Evolutionary conservation across 2,113 vertebrate genomes (phyloP).

Genomic region (Brachypodius melanocephalos): DNA sequence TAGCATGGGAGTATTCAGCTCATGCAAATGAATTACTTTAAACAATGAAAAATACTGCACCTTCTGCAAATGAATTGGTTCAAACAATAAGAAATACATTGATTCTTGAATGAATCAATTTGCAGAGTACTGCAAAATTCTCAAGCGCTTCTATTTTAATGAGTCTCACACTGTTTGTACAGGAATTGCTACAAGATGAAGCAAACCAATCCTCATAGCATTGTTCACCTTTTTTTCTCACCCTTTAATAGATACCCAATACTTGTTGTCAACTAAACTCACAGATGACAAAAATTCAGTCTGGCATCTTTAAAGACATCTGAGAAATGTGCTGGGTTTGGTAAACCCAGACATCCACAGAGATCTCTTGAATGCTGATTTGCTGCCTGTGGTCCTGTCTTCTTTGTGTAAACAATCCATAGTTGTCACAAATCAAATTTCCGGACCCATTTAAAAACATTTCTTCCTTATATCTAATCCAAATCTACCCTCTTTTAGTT

Average conservation of each 20-base stretch:
- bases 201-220: not conserved
- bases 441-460: not conserved
- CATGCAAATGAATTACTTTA: conserved; percentile 36
- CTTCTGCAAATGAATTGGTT: conserved; percentile 26
- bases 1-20: not conserved
- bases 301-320: not conserved
- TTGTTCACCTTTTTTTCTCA: not conserved
- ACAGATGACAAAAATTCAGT: not conserved
- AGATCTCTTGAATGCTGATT: not conserved
- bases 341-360: not conserved
- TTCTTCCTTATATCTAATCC: not conserved
- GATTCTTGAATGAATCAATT: conserved; percentile 4
- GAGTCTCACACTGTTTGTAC: not conserved
- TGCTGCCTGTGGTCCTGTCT: not conserved
- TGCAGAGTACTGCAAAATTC: not conserved
- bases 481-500: not conserved
- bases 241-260: not conserved
- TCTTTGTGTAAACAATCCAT: not conserved
- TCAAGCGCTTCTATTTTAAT: not conserved
- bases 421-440: not conserved
- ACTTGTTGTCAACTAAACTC: not conserved
- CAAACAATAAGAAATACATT: conserved; percentile 16
- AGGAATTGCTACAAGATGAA: not conserved
- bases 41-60: not conserved
- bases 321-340: not conserved